Evolutionary conservation across 37 sponge, comb jelly and placozoan species (phyloP), one percentile per base, ranked within the genome.

Genomic region (Crambe crambe): DNA sequence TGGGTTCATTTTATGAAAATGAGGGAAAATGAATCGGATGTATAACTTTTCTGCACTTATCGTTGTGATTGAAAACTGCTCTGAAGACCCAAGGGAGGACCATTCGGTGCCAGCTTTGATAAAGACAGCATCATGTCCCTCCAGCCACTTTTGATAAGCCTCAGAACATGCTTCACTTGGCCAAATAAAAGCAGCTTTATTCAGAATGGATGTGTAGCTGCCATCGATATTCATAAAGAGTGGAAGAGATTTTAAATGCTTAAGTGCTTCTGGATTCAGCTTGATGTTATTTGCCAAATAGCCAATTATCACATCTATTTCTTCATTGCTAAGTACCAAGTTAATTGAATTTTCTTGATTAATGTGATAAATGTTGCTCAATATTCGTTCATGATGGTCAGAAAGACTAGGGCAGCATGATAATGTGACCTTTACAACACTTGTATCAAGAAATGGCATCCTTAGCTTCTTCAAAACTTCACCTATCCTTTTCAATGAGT

Each of bases 221-320:
- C 83, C 83, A 54, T 59, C 56, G 23, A 88, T 63, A 32, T 65
- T 71, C 25, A 63, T 56, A 73, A 82, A 88, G 2, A 88, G 23
- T 72, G 89, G 89, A 2, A 88, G 61, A 4, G 56, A 63, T 34
- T 81, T 75, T 5, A 87, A 9, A 2, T 30, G 15, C 1, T 80
- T 12, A 23, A 58, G 25, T 58, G 59, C 21, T 26, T 58, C 21
- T 18, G n/a, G n/a, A n/a, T 12, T 58, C 17, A 58, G 21, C 20
- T 3, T 58, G 2, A 58, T 3, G 2, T 58, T 58, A 26, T 23
- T 26, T 23, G 59, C 59, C 21, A 58, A 58, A 26, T 58, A 58
- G 2, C 6, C 26, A 58, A 58, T 58, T 26, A 58, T 26, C 21
- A 58, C 20, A 12, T 58, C 59, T 26, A 58, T 58, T 26, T 58